Conservation (phyloP, 2,797 vertebrate genomes). For the Acanthis flammea region DNA sequence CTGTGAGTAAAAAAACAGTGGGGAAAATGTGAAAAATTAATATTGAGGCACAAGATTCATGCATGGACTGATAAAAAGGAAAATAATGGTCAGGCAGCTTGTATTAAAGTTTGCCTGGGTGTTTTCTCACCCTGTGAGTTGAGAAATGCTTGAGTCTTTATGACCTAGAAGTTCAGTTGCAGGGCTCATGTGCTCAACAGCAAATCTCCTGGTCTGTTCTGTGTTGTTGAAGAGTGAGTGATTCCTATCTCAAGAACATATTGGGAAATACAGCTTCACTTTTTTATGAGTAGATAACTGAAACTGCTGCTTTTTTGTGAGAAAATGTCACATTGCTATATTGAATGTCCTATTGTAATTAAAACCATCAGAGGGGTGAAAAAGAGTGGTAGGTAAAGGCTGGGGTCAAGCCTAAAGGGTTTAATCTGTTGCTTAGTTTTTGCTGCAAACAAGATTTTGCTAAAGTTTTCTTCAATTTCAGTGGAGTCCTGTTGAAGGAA, state of each 20-base stretch:
- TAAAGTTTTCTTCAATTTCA: neutral
- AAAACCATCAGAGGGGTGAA: neutral
- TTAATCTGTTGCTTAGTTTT: neutral
- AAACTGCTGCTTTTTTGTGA: neutral
- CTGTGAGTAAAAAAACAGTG: neutral
- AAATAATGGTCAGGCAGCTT: neutral
- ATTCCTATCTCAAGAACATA: neutral
- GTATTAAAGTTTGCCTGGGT: neutral
- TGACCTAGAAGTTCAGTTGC: neutral
- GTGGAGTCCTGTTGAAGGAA: neutral
- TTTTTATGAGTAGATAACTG: neutral
- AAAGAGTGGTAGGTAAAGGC: neutral
- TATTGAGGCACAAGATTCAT: neutral
- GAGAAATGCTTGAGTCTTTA: neutral
- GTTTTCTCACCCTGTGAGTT: neutral
- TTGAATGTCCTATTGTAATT: neutral
- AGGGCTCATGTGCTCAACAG: neutral
- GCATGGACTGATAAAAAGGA: neutral
- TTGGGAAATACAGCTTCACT: conserved; percentile 4
- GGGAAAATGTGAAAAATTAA: neutral
- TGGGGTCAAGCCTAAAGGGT: neutral
- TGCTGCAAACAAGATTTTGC: neutral
- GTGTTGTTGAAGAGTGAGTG: neutral
- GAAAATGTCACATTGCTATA: neutral
- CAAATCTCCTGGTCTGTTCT: neutral